Evolutionary conservation across 2,797 vertebrate genomes (phyloP), one percentile per base, ranked within the genome.

Genomic region (Rhabdomys pumilio): DNA sequence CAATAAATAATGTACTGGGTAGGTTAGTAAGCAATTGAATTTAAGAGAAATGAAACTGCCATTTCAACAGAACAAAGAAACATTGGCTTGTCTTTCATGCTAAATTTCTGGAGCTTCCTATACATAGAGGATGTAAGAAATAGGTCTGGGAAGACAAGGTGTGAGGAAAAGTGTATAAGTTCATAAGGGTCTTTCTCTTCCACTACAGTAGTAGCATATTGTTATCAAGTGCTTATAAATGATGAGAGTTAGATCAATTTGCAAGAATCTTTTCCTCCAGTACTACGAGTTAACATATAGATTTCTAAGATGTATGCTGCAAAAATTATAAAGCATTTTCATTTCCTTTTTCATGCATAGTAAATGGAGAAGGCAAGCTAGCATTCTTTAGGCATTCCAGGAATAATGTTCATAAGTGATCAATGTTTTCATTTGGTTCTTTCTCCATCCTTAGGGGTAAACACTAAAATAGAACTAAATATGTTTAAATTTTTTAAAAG

Each of bases 391-490:
- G 24, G 57, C 82, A 96, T 97, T 97, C 92, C 82, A 80, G 29
- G 65, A 97, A 83, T 77, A 82, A 61, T 75, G 76, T 69, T 96
- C 91, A 89, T 82, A 91, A 96, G 50, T 82, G 61, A 94, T 96
- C 88, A 53, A 44, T 96, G 95, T 96, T 97, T 97, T 97, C 79
- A 96, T 95, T 97, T 95, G 61, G 29, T 90, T 95, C 50, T 96
- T 57, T 94, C 53, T 95, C 67, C 96, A 44, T 96, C 61, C 89
- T 97, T 96, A 86, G 47, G 90, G 90, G 50, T 94, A 96, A 81
- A 89, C 85, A 97, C 92, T 97, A 95, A 97, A 95, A 94, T 90
- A 94, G 85, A 38, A 5, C 90, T 97, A 96, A 98, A 76, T 97
- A 95, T 80, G 85, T 93, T 97, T 97, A 96, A 89, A 80, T 93